These are phyloP conservation scores for Corythornis vintsioides DNA, from an alignment of 2,113 vertebrate genomes.

Conservation along the genomic window DNA sequence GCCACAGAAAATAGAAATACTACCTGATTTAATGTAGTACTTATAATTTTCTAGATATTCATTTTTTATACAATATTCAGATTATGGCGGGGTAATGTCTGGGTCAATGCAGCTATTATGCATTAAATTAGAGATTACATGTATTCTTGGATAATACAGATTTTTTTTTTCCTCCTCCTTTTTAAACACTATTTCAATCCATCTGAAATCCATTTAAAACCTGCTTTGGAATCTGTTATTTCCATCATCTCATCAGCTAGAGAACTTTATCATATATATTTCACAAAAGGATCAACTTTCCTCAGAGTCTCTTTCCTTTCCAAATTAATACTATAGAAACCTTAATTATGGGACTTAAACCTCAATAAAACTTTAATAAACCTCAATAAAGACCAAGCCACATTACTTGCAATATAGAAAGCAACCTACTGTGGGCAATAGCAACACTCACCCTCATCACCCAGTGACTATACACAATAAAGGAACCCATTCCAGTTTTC, in stretches of 20 bases:
- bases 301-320: not conserved
- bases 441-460: not conserved
- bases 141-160: not conserved
- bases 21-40: not conserved
- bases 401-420: not conserved
- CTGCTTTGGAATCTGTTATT: not conserved
- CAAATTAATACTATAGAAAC: not conserved
- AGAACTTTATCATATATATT: not conserved
- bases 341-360: not conserved
- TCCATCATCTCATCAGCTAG: not conserved
- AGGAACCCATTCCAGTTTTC: not conserved
- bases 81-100: not conserved
- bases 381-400: not conserved
- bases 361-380: not conserved
- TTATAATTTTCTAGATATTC: not conserved
- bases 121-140: not conserved
- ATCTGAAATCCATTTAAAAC: not conserved
- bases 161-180: accelerated
- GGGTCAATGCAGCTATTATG: not conserved
- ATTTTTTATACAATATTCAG: not conserved
- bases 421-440: not conserved
- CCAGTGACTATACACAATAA: not conserved
- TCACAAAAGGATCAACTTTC: not conserved
- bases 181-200: not conserved
- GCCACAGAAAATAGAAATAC: not conserved